These are phyloP conservation scores for Aurelia aurita DNA, from an alignment of 30 jellyfish, hydroid and myxozoan species.

Conservation along the genomic window DNA sequence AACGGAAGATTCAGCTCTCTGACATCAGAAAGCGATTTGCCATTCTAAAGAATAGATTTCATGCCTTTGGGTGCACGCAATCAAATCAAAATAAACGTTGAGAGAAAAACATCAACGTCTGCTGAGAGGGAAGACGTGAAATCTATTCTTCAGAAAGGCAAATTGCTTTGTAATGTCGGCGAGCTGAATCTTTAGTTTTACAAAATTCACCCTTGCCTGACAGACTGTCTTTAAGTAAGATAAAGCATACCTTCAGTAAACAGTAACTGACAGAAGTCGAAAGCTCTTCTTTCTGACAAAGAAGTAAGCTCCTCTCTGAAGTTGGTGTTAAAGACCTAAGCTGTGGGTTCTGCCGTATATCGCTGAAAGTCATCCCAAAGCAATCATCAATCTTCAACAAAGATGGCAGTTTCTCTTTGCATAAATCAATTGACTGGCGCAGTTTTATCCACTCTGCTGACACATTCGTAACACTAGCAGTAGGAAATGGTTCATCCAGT, in stretches of 20 bases:
- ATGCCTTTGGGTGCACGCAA: too few relatives aligned
- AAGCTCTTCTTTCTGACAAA: conserved; percentile 36
- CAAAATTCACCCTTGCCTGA: too few relatives aligned
- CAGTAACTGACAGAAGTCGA: conserved; percentile 58
- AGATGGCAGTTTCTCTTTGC: conserved; percentile 62
- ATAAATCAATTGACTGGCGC: conserved; percentile 48
- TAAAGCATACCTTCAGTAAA: conserved; percentile 48
- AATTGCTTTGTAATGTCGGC: too few relatives aligned
- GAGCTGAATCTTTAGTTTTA: too few relatives aligned
- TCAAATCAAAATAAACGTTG: too few relatives aligned
- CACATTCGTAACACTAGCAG: background rate
- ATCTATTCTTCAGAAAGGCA: too few relatives aligned
- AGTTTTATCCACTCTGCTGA: conserved; percentile 2
- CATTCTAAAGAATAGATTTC: too few relatives aligned
- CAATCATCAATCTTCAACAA: conserved; percentile 54
- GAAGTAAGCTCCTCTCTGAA: conserved; percentile 40
- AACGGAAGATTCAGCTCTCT: too few relatives aligned
- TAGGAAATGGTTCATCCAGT: conserved; percentile 10
- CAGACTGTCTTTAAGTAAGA: too few relatives aligned
- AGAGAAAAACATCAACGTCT: too few relatives aligned
- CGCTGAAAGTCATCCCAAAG: conserved; percentile 60
- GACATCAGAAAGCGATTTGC: too few relatives aligned
- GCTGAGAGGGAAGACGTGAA: too few relatives aligned
- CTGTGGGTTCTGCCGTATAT: conserved; percentile 42
- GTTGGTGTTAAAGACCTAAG: conserved; percentile 59